Evolutionary conservation across 2,888 invertebrate genomes (phyloP), one percentile per base, ranked within the genome.

Genomic region (Cheilosia vernalis): DNA sequence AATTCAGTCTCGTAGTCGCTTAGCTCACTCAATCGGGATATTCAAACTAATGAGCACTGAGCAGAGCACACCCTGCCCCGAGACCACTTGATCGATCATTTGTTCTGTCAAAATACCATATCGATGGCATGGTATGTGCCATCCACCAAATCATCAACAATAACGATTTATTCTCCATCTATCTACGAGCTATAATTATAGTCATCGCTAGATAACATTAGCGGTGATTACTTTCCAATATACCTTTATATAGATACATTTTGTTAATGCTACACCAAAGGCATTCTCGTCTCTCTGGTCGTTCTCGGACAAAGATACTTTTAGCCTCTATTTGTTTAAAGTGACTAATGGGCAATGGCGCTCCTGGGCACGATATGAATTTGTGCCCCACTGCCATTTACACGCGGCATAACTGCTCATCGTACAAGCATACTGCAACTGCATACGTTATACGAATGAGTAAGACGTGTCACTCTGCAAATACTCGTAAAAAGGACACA

Each of bases 71-170:
- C 27, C 37, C 58, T 53, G 42, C 55, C 42, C 21, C 7, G 27
- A 56, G 74, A 49, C 56, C 49, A 74, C 74, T 66, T 64, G 56
- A 74, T 66, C 64, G 74, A 66, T 74, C 64, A 58, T 74, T 66
- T 74, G 64, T 58, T 74, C 56, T 74, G 64, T 66, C 74, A 66
- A 74, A 74, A 66, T 58, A 64, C 64, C 74, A 66, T 66, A 74
- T 74, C 74, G 64, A 49, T 37, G 64, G 73, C 37, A 27, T 30
- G 30, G 30, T 30, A 30, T 30, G 30, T 30, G 30, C 30, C 30
- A 30, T 30, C 47, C 19, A 24, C 51, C 51, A 17, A 37, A 60
- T 44, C 49, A 49, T 27, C 58, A 19, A 51, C 49, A 49, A 51
- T 37, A 67, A 55, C 66, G 56, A 69, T 47, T 56, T 44, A 69